Base-by-base conservation (phyloP, 1,140 invertebrate genomes). In the Lordiphosa stackelbergi region DNA sequence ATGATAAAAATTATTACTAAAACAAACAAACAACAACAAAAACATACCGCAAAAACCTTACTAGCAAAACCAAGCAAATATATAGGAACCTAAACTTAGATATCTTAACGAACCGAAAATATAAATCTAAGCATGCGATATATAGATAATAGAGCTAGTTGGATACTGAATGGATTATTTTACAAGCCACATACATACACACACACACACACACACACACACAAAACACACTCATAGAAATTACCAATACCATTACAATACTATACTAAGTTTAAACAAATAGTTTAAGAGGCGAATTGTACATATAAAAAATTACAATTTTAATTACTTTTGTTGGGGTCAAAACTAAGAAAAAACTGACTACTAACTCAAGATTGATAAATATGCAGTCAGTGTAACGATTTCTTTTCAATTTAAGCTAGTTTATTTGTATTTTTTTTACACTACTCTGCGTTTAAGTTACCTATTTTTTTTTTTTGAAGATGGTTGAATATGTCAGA, bases 41-140 rank as follows among this genome's bases (percentile, higher is more conserved):
- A 46, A 47, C 37, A 77, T 77, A 78, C 74, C 74, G 74, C 74
- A 79, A 74, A 66, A 78, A 78, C 74, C 74, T 78, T 78, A 78
- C 75, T 78, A 78, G 74, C 74, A 78, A 81, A 31, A 70, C 73
- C 60, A 78, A 74, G 75, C 74, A 78, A 70, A 70, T 54, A 66
- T 51, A 52, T 66, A 69, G 41, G 69, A 42, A 62, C 37, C 45
- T 47, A 42, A n/a, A 52, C 43, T 51, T 53, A 69, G 41, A 52
- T 34, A 61, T 61, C 49, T 46, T 47, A 62, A 52, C 59, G 55
- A 52, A 63, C 53, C 60, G 62, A 48, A 54, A 72, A 57, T 49
- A 54, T 59, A 68, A 74, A 66, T 35, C 47, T 78, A 79, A 68
- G 57, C 65, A 68, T 68, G 60, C 65, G 65, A 68, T 68, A 68